phyloP scores from a whole-genome alignment of 2,797 vertebrate species.

The Paramormyrops hopkinsi region DNA sequence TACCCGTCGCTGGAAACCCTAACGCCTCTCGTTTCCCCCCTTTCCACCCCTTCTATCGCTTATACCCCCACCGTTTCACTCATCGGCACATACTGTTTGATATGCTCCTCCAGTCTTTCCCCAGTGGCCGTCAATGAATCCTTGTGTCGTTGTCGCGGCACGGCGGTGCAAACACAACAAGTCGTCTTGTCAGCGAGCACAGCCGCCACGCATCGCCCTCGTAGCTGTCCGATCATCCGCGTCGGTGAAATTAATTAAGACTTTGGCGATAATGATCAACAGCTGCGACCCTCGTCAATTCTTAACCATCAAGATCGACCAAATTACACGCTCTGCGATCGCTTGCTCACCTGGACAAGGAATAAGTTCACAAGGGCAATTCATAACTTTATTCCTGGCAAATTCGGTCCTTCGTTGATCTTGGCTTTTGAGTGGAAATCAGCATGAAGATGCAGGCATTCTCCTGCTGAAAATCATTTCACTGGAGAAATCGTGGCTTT shows the following conservation, averaged over 20 bases:
- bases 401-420: conserved; percentile 12
- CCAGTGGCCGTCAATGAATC: conserved; percentile 63
- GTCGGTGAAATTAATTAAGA: neutral
- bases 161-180: conserved; percentile 55
- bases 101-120: conserved; percentile 63
- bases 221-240: neutral
- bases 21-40: conserved; percentile 28
- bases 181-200: conserved; percentile 34
- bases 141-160: conserved; percentile 55
- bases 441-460: neutral
- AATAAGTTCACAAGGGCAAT: conserved; percentile 16
- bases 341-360: neutral
- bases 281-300: neutral
- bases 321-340: neutral
- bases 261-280: conserved; percentile 3
- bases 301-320: neutral
- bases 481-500: conserved; percentile 25
- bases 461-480: conserved; percentile 29
- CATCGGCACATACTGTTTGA: conserved; percentile 54
- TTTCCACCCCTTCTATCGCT: conserved; percentile 24
- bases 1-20: conserved; percentile 40
- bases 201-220: conserved; percentile 34
- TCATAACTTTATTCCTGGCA: conserved; percentile 22
- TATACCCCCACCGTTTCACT: conserved; percentile 35
- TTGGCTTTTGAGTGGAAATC: conserved; percentile 22